These are phyloP conservation scores for Tipula unca DNA, from an alignment of 2,888 invertebrate genomes.

Conservation along the genomic window DNA sequence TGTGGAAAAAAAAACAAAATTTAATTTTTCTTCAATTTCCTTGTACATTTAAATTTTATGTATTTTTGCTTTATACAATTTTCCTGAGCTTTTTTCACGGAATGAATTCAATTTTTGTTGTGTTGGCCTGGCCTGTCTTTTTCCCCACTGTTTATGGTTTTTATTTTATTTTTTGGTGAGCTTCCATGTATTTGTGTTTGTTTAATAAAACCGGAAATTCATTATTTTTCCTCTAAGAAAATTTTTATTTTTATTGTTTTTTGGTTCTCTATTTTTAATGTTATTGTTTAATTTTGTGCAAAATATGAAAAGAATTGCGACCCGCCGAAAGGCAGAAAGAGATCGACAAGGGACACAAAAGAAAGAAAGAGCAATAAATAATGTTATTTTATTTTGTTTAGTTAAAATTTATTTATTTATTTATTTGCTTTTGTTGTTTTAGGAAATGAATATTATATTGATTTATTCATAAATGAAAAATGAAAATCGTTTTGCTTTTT, in stretches of 20 bases:
- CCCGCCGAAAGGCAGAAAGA: neutral
- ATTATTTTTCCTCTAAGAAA: neutral
- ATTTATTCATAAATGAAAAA: neutral
- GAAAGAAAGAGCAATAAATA: neutral
- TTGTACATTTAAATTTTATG: neutral
- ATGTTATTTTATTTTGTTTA: neutral
- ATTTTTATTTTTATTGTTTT: neutral
- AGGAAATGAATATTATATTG: slow-evolving; percentile 14
- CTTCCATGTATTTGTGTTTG: neutral
- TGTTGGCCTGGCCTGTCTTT: neutral
- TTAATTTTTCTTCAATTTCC: slow-evolving; percentile 14
- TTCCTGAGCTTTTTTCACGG: neutral
- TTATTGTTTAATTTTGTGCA: neutral
- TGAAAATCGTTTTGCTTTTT: neutral
- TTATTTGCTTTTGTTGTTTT: neutral
- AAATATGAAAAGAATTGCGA: neutral
- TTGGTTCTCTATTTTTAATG: neutral
- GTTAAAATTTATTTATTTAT: neutral
- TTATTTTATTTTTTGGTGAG: neutral
- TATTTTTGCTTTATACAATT: neutral
- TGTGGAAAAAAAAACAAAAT: neutral
- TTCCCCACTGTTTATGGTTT: neutral
- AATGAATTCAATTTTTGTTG: neutral
- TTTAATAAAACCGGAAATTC: neutral
- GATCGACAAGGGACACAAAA: neutral